Evolutionary conservation across 2,797 vertebrate species (phyloP).

Genomic region (Anguilla megastoma): DNA sequence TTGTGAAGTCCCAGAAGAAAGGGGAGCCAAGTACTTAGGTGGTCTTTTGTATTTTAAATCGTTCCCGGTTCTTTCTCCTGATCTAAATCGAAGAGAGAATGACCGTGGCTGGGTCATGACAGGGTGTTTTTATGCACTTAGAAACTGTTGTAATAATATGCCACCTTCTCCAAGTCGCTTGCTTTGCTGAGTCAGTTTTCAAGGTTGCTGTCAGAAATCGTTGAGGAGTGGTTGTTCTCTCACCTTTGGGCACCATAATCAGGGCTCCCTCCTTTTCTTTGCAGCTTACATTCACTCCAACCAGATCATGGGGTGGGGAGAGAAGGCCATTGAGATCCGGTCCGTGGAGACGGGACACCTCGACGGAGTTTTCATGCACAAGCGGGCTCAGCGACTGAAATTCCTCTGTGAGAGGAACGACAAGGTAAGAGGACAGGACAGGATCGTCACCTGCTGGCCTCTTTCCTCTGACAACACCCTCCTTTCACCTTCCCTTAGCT

Average conservation of each 20-base stretch:
- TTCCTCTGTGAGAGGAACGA: conserved; percentile 90
- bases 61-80: neutral
- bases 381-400: conserved; percentile 87
- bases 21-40: neutral
- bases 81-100: neutral
- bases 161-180: conserved; percentile 3
- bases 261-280: conserved; percentile 52
- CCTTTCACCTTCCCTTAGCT: neutral
- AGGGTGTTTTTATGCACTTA: neutral
- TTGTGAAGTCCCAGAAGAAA: neutral
- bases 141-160: conserved; percentile 24
- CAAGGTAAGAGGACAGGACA: conserved; percentile 70
- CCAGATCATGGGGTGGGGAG: conserved; percentile 92
- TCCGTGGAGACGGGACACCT: conserved; percentile 89
- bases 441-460: neutral
- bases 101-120: neutral
- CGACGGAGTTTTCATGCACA: conserved; percentile 92
- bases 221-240: neutral
- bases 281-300: conserved; percentile 90
- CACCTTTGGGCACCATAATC: neutral
- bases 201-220: neutral
- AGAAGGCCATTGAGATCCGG: conserved; percentile 90
- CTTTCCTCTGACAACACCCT: neutral
- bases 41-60: neutral
- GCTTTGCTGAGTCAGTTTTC: conserved; percentile 5